Evolutionary conservation across 2,888 invertebrate species (phyloP).

Genomic region (Dicranocentrus wangi): DNA sequence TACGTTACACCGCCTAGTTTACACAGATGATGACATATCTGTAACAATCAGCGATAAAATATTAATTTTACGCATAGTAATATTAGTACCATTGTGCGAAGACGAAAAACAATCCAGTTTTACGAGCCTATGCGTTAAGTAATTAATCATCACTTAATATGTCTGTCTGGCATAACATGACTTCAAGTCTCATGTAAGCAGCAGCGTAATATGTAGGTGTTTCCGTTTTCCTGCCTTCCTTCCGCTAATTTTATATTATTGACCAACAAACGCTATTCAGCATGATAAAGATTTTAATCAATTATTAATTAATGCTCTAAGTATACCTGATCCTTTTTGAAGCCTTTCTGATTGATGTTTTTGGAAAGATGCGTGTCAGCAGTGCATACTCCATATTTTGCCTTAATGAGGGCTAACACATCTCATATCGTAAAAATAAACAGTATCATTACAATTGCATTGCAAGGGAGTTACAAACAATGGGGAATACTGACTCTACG

Average conservation of each 20-base stretch:
- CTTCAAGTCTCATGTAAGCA: no score
- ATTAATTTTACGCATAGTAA: no score
- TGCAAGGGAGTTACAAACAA: neutral
- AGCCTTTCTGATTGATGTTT: conserved; percentile 5
- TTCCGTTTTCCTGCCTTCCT: conserved; percentile 7
- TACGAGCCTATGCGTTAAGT: no score
- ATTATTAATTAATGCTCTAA: neutral
- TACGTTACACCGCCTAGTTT: no score
- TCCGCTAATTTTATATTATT: neutral
- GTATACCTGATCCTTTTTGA: neutral
- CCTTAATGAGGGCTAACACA: neutral
- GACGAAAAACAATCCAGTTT: no score
- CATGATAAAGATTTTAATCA: neutral
- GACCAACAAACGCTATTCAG: neutral
- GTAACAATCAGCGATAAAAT: no score
- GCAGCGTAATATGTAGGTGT: neutral
- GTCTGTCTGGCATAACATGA: no score
- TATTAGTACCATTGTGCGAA: no score
- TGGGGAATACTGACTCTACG: no score
- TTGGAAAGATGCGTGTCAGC: neutral
- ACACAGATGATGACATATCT: no score
- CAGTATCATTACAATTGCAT: neutral
- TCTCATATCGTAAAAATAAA: neutral
- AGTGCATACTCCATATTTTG: neutral
- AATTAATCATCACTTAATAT: no score